phyloP scores from a whole-genome alignment of 2,888 invertebrate genomes.

The Saturnia pavonia region DNA sequence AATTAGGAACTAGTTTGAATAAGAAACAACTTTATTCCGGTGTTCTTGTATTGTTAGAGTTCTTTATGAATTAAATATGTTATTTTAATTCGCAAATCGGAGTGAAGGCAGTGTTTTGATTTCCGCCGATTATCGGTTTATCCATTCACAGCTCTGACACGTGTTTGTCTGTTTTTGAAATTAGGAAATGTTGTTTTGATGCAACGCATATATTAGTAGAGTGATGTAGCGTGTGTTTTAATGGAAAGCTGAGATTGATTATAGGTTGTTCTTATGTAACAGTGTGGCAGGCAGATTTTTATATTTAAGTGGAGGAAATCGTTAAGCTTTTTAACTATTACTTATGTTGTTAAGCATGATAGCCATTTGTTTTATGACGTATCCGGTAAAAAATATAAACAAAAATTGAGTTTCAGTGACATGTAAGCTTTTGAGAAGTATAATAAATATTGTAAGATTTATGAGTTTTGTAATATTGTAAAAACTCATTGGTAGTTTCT shows the following conservation, averaged over 20 bases:
- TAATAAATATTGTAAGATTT: too few relatives aligned
- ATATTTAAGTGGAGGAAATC: not conserved
- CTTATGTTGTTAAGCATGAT: not conserved
- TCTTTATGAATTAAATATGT: slow-evolving; percentile 14
- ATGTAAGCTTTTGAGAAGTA: too few relatives aligned
- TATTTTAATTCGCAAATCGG: slow-evolving; percentile 11
- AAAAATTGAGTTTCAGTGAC: too few relatives aligned
- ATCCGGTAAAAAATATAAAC: not conserved
- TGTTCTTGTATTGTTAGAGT: slow-evolving; percentile 33
- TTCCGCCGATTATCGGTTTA: slow-evolving; percentile 47
- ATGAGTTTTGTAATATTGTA: too few relatives aligned
- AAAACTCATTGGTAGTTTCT: too few relatives aligned
- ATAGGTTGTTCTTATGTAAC: slow-evolving; percentile 4
- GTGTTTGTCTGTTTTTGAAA: slow-evolving; percentile 31
- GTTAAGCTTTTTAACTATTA: not conserved
- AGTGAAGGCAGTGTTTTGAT: slow-evolving; percentile 40
- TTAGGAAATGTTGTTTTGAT: slow-evolving; percentile 29
- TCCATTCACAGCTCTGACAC: slow-evolving; percentile 26
- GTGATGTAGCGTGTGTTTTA: not conserved
- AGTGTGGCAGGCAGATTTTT: not conserved
- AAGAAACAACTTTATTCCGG: slow-evolving; percentile 51
- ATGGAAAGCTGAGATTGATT: slow-evolving; percentile 2
- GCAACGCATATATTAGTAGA: not conserved
- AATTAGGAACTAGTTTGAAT: slow-evolving; percentile 48
- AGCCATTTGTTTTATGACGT: not conserved